Base-by-base conservation (phyloP, 2,797 vertebrate species). In the Poecile montanus region DNA sequence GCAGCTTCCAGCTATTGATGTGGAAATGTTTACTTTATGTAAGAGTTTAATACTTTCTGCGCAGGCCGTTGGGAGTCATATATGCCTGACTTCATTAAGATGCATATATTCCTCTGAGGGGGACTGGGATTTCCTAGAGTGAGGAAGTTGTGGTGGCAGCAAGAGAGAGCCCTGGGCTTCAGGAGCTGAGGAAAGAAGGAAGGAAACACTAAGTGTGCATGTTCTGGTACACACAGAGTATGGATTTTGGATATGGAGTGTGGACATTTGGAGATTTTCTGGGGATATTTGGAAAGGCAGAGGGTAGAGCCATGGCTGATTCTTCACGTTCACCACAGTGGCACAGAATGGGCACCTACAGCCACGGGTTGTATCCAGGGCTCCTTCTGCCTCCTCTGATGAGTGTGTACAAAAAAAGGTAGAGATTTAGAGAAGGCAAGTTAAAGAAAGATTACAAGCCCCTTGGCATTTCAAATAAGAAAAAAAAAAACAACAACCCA, bases 121-220 rank as follows among this genome's bases (percentile, higher is more conserved):
- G 30, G 5, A 5, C 30, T 81, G 47, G 14, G 27, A 54, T 1
- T 0, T 50, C 32, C 36, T 38, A 27, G 13, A 40, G 4, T 17
- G 16, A 42, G 62, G 77, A 57, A n/a, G 15, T 20, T 2, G 1
- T 40, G 20, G 44, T 75, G 58, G 27, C 7, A 57, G n/a, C 23
- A 67, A 29, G 34, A 61, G 18, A 14, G 65, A 71, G 16, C n/a
- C 20, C 60, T 53, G 53, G 48, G 27, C 40, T 38, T 36, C 1
- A 4, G 32, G 7, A 68, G 47, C 11, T 0, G 0, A 57, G 58
- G 34, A 48, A 54, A 27, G 34, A 72, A 58, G 20, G 34, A 80
- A 50, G 27, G 11, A 32, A 75, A 29, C 7, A 10, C 26, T 20
- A 15, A 34, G 15, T 3, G 9, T 32, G 4, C 3, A 2, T 15